Evolutionary conservation across 1,140 invertebrate species (phyloP).

Genomic region (Pseudomyrmex cubaensis): DNA sequence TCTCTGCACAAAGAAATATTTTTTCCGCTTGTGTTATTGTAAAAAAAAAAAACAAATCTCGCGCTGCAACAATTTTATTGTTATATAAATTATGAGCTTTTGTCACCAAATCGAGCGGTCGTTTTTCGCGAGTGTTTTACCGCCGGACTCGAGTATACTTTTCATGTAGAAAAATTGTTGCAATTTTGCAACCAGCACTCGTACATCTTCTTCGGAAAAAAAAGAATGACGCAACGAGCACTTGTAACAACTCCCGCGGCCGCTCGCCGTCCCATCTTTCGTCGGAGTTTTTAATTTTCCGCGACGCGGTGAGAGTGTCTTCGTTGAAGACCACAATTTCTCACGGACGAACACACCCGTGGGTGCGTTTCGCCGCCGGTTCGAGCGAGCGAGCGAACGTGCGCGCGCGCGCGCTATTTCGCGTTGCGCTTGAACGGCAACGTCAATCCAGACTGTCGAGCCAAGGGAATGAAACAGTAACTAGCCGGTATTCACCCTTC

Average conservation of each 20-base stretch:
- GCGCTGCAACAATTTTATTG: too few relatives aligned
- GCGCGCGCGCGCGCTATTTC: constrained; percentile 36
- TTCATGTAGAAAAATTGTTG: constrained; percentile 9
- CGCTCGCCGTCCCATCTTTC: constrained; percentile 3
- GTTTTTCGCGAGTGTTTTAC: not conserved
- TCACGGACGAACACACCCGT: constrained; percentile 50
- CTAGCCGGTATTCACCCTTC: constrained; percentile 48
- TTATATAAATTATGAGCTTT: too few relatives aligned
- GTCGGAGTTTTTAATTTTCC: constrained; percentile 42
- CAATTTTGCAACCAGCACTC: not conserved
- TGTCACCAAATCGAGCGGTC: too few relatives aligned
- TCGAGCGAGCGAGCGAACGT: not conserved
- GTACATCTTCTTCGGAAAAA: not conserved
- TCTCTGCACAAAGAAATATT: not conserved
- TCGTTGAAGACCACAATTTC: constrained; percentile 56
- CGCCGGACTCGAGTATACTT: not conserved
- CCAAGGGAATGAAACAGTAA: constrained; percentile 58
- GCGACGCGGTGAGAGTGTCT: constrained; percentile 31
- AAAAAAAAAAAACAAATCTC: constrained; percentile 9
- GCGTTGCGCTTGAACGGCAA: constrained; percentile 43
- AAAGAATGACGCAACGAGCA: not conserved
- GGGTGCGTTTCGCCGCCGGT: constrained; percentile 37
- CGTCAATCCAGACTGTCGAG: constrained; percentile 51
- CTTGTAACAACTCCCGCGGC: not conserved
- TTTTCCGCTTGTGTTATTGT: not conserved